Conservation (phyloP, 2,888 invertebrate species). For the Synanthedon andrenaeformis region DNA sequence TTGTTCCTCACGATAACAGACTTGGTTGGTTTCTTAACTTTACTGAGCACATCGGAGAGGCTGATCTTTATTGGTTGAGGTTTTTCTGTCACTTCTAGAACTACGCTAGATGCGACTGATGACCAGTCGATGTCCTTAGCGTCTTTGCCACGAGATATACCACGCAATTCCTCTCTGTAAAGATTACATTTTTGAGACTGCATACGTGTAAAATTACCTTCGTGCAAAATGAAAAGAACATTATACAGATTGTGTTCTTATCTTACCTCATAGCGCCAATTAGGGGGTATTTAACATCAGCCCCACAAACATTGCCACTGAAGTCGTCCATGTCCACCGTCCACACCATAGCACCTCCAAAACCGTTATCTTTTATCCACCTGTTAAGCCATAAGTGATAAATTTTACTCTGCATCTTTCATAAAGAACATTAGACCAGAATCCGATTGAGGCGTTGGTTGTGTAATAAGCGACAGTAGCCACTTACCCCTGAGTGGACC, state of each 20-base stretch:
- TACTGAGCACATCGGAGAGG: constrained; percentile 77
- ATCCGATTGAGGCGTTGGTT: no score
- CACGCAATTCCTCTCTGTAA: constrained; percentile 83
- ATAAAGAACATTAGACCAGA: no score
- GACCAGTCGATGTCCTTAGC: constrained; percentile 91
- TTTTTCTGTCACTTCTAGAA: constrained; percentile 73
- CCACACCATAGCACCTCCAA: constrained; percentile 96
- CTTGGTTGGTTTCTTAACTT: constrained; percentile 76
- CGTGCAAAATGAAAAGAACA: no score
- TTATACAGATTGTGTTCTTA: no score
- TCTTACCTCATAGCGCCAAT: constrained; percentile 89
- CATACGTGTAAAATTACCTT: no score
- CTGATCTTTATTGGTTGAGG: constrained; percentile 82
- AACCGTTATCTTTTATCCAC: constrained; percentile 90
- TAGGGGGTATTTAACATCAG: constrained; percentile 88
- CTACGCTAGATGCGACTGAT: constrained; percentile 75
- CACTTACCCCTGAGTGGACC: no score
- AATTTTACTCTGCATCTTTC: background rate
- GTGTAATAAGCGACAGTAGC: no score
- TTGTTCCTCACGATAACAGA: constrained; percentile 67
- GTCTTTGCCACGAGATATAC: constrained; percentile 84
- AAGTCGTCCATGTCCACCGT: constrained; percentile 96
- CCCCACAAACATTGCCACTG: constrained; percentile 84
- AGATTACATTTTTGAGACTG: background rate
- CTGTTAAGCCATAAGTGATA: constrained; percentile 13